A percentile compares a stretch with the other conserved stretches of the same genome.
Conservation (phyloP, 1,140 invertebrate genomes). For the Euura saliciscinereae region DNA sequence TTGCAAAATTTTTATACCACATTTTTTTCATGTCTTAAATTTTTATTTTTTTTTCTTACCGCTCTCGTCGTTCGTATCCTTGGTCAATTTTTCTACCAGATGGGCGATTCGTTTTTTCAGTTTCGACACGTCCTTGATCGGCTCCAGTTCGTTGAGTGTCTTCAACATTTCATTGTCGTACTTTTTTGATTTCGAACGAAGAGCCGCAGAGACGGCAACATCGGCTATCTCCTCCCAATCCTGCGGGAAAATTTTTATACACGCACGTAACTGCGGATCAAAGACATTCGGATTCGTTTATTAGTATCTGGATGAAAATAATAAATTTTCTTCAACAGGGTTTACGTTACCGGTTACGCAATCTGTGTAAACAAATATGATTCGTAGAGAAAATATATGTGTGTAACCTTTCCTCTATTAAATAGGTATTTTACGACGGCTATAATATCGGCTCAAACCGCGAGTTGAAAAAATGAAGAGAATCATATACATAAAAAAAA, state of each 20-base stretch:
- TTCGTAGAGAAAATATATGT: not conserved
- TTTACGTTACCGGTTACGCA: no score
- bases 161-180: conserved; percentile 13
- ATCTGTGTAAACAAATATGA: not conserved
- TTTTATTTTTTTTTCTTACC: not conserved
- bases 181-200: conserved; percentile 29
- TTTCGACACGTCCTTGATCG: conserved; percentile 38
- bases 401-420: not conserved
- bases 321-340: no score
- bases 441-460: not conserved
- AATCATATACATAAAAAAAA: no score
- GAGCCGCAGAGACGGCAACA: conserved; percentile 25
- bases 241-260: conserved; percentile 21
- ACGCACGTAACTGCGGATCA: no score
- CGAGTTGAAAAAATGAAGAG: not conserved
- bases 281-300: no score
- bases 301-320: no score
- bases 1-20: not conserved
- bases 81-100: conserved; percentile 37
- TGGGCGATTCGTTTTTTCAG: conserved; percentile 46
- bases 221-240: conserved; percentile 52
- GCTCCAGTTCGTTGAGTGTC: conserved; percentile 30
- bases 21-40: not conserved
- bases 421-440: not conserved
- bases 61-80: not conserved